Base-by-base conservation (phyloP, 1,140 invertebrate species). In the Cyclargus thomasi region DNA sequence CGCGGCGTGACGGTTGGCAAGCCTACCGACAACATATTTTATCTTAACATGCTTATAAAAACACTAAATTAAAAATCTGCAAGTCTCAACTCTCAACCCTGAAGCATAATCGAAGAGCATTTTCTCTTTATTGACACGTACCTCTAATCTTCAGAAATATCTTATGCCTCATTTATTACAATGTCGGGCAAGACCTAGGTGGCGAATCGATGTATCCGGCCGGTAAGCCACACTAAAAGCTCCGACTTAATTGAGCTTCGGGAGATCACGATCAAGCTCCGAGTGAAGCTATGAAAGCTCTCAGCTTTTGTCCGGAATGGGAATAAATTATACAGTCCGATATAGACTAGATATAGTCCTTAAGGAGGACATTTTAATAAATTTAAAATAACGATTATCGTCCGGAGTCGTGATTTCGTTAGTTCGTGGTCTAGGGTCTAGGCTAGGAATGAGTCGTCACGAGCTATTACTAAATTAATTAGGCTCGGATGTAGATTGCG, bases 391-490 rank as follows among this genome's bases (percentile, higher is more conserved):
- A 90, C 85, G 85, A 88, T 90, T 88, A 90, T 90, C 87, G 84
- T 85, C 77, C 81, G 76, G 83, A 88, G 85, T 90, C 87, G 87
- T 90, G 87, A 88, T 90, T 87, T 89, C 85, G 85, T 88, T 88
- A 88, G 84, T 82, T 81, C 86, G 83, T 81, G 85, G 84, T 81
- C 83, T 82, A 78, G 77, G 80, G 80, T 77, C 79, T n/a, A 5
- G 53, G n/a, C 39, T 21, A 18, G 78, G 85, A 88, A 84, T 88
- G 82, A 88, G 87, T 88, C 87, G 85, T 88, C 87, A 90, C 87
- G 87, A 90, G 78, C 87, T 78, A 90, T 90, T 90, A 90, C 85
- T 90, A 90, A 90, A 90, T 90, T 90, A 90, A 90, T 90, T 90
- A 90, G 85, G 82, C 81, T 80, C 73, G 78, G 83, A 83, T 87